Base-by-base conservation (phyloP, 1,140 invertebrate genomes). In the Euura lappo region DNA sequence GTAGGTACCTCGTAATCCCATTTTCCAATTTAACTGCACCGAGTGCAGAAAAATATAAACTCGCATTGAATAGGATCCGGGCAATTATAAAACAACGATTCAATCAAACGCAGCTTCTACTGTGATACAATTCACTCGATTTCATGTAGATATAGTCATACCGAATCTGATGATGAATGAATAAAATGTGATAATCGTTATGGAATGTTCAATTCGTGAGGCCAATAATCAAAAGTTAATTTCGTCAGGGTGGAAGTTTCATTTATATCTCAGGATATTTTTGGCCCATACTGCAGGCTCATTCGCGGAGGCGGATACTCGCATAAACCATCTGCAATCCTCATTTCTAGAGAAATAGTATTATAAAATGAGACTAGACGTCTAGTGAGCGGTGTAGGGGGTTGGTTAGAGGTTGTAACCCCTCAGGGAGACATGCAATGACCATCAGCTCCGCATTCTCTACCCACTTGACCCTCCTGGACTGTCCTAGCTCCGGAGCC, bases 361-460 rank as follows among this genome's bases (percentile, higher is more conserved):
- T 60, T 60, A 60, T 60, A 60, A 60, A 60, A 60, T 60, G 51
- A 60, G 51, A 60, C 10, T 3, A 60, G 51, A 51, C 47, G 47
- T 8, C 3, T 60, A 8, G 6, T 60, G 13, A n/a, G 10, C 8
- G 4, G 8, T 60, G 1, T 8, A 8, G 13, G 13, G 13, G 51
- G 51, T 8, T 8, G 51, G 2, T 60, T 4, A n/a, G 51, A 6
- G 51, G 51, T 60, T 60, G 51, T 60, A 60, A 60, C 51, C 51
- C 51, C 51, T 60, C 51, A n/a, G 51, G 51, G 51, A 60, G 51
- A 60, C 51, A 60, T 60, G 51, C 51, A 60, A 60, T 60, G 51
- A 60, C 51, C 51, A 60, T 60, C 51, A 60, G 51, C 51, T 60
- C 13, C 51, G 51, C 13, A 60, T 60, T n/a, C 13, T 28, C 51